phyloP scores from a whole-genome alignment of 1,140 invertebrate species.

The Platyscapa corneri region DNA sequence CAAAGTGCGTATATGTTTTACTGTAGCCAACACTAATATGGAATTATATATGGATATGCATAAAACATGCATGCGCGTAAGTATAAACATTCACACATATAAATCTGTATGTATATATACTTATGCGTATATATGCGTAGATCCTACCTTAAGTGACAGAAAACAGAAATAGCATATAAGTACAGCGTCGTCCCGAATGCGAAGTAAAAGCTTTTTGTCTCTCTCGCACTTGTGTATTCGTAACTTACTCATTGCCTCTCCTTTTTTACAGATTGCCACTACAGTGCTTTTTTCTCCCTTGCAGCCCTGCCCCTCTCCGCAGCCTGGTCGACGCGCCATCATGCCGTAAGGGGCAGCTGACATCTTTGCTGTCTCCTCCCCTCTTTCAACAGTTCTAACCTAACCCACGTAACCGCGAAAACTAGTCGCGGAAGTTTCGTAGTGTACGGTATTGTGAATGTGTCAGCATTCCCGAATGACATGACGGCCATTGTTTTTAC shows the following conservation, averaged over 20 bases:
- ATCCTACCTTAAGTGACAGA: constrained; percentile 23
- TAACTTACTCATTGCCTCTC: neutral
- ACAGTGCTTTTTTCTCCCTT: neutral
- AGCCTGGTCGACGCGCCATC: neutral
- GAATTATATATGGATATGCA: too few species aligned
- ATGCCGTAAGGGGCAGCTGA: constrained; percentile 3
- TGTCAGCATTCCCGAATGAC: neutral
- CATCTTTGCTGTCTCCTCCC: neutral
- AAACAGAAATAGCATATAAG: constrained; percentile 14
- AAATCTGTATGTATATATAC: too few species aligned
- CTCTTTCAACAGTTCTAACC: neutral
- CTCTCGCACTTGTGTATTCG: neutral
- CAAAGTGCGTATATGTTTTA: constrained; percentile 1
- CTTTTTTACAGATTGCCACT: constrained; percentile 16
- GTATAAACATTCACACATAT: too few species aligned
- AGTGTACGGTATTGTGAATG: too few species aligned
- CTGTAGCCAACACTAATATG: neutral
- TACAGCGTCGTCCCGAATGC: neutral
- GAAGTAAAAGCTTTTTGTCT: neutral
- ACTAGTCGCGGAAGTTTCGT: neutral
- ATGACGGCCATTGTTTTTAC: neutral
- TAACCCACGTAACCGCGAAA: neutral
- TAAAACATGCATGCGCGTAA: neutral
- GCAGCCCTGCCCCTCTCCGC: too few species aligned
- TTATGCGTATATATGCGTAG: neutral